A percentile compares a stretch with the other conserved stretches of the same genome.
phyloP scores from a whole-genome alignment of 1,140 invertebrate species.

The Leptoteleia sp. region DNA sequence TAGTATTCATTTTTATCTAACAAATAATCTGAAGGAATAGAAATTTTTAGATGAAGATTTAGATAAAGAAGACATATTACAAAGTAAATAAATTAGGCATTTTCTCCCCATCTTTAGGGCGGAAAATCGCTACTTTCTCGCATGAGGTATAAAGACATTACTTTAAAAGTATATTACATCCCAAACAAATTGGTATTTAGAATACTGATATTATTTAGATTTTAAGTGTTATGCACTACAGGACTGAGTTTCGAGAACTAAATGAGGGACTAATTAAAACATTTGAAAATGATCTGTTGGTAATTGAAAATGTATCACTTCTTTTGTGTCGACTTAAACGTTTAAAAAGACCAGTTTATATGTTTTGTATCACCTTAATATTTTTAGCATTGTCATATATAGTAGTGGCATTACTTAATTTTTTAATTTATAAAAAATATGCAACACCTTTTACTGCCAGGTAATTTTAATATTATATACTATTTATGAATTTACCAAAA shows the following conservation, averaged over 20 bases:
- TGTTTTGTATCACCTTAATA: background rate
- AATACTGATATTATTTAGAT: background rate
- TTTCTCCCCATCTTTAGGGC: too few species aligned
- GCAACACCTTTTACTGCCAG: background rate
- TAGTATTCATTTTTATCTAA: too few species aligned
- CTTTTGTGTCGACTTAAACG: background rate
- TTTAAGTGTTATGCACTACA: background rate
- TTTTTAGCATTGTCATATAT: background rate
- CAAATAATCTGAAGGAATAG: too few species aligned
- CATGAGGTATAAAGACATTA: too few species aligned
- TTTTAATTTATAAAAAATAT: background rate
- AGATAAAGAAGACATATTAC: too few species aligned
- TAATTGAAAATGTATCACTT: background rate
- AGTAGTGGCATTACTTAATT: background rate
- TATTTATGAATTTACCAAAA: too few species aligned
- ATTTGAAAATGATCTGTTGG: background rate
- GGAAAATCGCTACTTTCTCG: too few species aligned
- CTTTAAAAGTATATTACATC: too few species aligned
- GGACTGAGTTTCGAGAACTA: background rate
- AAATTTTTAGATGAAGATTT: too few species aligned
- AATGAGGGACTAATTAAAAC: background rate
- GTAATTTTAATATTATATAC: conserved; percentile 2
- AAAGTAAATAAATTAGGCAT: too few species aligned
- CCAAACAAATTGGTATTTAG: too few species aligned
- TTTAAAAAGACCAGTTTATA: background rate